These are phyloP conservation scores for Myodes glareolus DNA, from an alignment of 2,113 vertebrate species.

Conservation along the genomic window DNA sequence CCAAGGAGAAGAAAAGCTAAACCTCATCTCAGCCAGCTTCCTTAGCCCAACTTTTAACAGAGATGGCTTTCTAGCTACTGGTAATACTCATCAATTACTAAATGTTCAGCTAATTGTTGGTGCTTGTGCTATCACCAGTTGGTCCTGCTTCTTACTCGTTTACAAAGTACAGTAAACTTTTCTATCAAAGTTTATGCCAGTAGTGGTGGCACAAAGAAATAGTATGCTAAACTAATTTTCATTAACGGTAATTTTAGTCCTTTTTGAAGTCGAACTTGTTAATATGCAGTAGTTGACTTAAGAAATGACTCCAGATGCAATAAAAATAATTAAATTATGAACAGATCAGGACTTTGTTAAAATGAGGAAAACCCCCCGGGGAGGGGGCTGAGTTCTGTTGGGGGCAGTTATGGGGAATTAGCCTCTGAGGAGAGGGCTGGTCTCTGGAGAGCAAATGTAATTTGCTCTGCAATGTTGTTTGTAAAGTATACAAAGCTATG, in stretches of 20 bases:
- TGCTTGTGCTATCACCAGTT: constrained; percentile 29
- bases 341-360: constrained; percentile 75
- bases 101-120: constrained; percentile 27
- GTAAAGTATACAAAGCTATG: constrained; percentile 72
- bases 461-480: constrained; percentile 65
- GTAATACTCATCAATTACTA: constrained; percentile 14
- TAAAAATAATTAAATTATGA: constrained; percentile 79
- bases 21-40: constrained; percentile 13
- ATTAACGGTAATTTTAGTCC: constrained; percentile 67
- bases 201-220: constrained; percentile 1
- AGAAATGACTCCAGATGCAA: constrained; percentile 72
- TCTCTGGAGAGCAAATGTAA: constrained; percentile 74
- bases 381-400: not conserved
- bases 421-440: constrained; percentile 77
- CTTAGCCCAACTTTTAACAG: not conserved
- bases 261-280: constrained; percentile 68
- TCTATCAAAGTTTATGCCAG: constrained; percentile 8
- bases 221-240: not conserved
- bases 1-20: not conserved
- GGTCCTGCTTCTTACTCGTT: constrained; percentile 42
- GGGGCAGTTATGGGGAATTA: too few species aligned
- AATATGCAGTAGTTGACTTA: constrained; percentile 77
- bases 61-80: not conserved
- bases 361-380: constrained; percentile 45
- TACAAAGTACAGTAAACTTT: constrained; percentile 40